These are phyloP conservation scores for Cantharis flavilabris DNA, from an alignment of 2,888 invertebrate genomes.

Conservation along the genomic window DNA sequence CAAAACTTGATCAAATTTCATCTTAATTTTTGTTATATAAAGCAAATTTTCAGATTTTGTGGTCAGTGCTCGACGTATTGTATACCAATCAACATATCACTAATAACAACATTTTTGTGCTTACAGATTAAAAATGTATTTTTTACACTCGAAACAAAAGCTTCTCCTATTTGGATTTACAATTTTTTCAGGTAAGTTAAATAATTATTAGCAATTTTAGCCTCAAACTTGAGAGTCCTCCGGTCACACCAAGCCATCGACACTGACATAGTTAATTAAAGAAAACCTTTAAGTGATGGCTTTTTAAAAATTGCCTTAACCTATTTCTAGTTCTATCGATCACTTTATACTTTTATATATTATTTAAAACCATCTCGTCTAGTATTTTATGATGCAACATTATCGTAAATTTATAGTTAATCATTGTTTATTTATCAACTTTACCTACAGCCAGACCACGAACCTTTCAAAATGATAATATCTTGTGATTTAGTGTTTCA, in stretches of 20 bases:
- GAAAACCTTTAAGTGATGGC: not conserved
- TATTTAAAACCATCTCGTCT: not conserved
- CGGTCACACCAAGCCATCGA: not conserved
- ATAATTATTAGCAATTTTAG: not conserved
- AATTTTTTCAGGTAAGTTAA: not conserved
- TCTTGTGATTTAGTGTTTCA: not conserved
- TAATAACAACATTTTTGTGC: not conserved
- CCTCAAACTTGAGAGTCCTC: too few species aligned
- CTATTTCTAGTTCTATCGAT: not conserved
- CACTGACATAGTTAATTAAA: not conserved
- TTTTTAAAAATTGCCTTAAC: not conserved
- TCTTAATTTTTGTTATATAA: not conserved
- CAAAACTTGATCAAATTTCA: not conserved
- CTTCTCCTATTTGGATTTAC: not conserved
- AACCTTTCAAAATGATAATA: not conserved
- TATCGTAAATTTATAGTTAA: not conserved
- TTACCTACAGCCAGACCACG: not conserved
- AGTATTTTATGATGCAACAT: not conserved
- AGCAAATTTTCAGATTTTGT: not conserved
- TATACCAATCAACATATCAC: not conserved
- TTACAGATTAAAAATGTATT: not conserved
- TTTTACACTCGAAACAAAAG: not conserved
- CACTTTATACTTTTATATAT: not conserved
- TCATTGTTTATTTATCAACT: not conserved
- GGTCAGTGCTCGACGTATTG: too few species aligned